Evolutionary conservation across 2,797 vertebrate genomes (phyloP).

Genomic region (Phataginus tetradactyla): DNA sequence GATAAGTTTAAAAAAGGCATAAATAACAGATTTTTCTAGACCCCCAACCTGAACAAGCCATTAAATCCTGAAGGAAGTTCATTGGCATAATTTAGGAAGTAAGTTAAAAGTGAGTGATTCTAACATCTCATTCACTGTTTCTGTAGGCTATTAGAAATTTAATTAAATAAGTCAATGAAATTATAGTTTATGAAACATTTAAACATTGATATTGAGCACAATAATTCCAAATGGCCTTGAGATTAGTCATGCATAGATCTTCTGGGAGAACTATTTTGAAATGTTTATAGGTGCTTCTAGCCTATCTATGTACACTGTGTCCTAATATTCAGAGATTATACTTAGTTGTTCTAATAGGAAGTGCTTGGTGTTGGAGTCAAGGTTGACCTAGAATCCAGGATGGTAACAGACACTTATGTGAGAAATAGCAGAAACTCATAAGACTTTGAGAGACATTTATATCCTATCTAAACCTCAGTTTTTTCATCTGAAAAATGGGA

Average conservation of each 20-base stretch:
- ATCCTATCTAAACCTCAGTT: background rate
- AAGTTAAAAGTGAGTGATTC: background rate
- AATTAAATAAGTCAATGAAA: background rate
- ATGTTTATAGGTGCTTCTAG: background rate
- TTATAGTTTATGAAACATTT: constrained; percentile 34
- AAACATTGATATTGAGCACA: background rate
- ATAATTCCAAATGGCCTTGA: background rate
- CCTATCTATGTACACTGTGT: background rate
- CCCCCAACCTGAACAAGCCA: background rate
- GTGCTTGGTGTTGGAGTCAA: background rate
- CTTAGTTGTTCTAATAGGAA: background rate
- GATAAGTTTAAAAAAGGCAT: background rate
- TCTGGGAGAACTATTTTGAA: background rate
- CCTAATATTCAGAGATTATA: background rate
- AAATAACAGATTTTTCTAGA: background rate
- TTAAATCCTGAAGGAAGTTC: constrained; percentile 7
- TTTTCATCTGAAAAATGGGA: background rate
- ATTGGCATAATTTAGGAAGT: background rate
- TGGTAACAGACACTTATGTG: background rate
- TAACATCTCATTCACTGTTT: background rate
- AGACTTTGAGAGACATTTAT: background rate
- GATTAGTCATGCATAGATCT: background rate
- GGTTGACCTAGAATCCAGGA: background rate
- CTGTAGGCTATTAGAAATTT: constrained; percentile 4
- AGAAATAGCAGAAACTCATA: background rate